Base-by-base conservation (phyloP, 2,113 vertebrate species). In the Axis porcinus region DNA sequence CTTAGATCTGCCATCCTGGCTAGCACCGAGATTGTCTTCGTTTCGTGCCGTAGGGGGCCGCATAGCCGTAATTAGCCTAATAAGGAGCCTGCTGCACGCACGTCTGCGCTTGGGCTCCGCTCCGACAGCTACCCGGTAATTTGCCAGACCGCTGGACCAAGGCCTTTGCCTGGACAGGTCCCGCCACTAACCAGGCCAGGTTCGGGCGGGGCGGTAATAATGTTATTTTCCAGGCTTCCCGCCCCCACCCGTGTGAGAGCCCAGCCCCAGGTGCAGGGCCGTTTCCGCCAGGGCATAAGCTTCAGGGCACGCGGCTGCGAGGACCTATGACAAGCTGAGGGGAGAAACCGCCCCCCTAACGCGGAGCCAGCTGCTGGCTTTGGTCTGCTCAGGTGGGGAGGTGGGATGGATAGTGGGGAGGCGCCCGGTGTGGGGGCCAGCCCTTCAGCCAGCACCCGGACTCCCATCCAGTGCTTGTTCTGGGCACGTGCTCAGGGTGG, bases 121-220 rank as follows among this genome's bases (percentile, higher is more conserved):
- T 55, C 52, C 0, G 15, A 57, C 6, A 78, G 45, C 91, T 95
- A 79, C 93, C 93, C 27, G 30, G 91, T 97, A 78, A 95, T 98
- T 96, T 91, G 89, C 96, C 67, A 62, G 91, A 91, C 91, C 82
- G 45, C 33, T 60, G 0, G 1, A 94, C 96, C 91, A 74, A 93
- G 86, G 79, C 70, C 81, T 97, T 83, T 97, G 97, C 91, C 96
- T 40, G 50, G 91, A 91, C 96, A 95, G 50, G 91, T 91, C 88
- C 94, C 62, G 78, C 87, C 55, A 36, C 90, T 54, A 78, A 93
- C 84, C n/a, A 19, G 45, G 23, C 15, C 3, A 11, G 36, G 30
- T 40, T 50, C 1, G 0, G 88, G 82, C 19, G 87, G 92, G 78
- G 90, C 52, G 1, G 45, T 84, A 64, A 74, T 64, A 83, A 19